Evolutionary conservation across 2,888 invertebrate genomes (phyloP).

Genomic region (Cylloceria caligata): DNA sequence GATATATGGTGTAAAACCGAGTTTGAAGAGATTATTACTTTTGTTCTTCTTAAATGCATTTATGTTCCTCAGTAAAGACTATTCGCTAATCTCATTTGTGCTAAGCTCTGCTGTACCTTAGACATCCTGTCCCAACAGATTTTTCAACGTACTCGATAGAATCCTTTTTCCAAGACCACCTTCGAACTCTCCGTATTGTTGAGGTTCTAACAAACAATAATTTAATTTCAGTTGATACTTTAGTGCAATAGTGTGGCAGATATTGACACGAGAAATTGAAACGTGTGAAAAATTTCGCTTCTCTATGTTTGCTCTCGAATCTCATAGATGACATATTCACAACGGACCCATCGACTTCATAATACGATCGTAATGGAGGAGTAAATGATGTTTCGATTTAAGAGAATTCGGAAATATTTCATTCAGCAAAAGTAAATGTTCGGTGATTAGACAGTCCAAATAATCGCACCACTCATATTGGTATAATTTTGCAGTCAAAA

Average conservation of each 20-base stretch:
- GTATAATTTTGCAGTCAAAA: slow-evolving; percentile 14
- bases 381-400: slow-evolving; percentile 28
- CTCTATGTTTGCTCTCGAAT: slow-evolving; percentile 62
- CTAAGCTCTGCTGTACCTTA: too few species aligned
- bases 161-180: slow-evolving; percentile 21
- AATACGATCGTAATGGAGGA: slow-evolving; percentile 64
- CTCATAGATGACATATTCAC: slow-evolving; percentile 58
- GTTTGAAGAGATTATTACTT: too few species aligned
- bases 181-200: slow-evolving; percentile 6
- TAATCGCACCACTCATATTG: slow-evolving; percentile 21
- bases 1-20: too few species aligned
- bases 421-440: slow-evolving; percentile 18
- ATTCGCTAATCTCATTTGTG: background rate
- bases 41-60: too few species aligned
- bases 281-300: slow-evolving; percentile 53
- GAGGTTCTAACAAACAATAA: slow-evolving; percentile 45
- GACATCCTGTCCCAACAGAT: too few species aligned
- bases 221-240: slow-evolving; percentile 56
- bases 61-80: too few species aligned
- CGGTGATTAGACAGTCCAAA: slow-evolving; percentile 16
- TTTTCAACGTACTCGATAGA: slow-evolving; percentile 34
- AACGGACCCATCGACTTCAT: slow-evolving; percentile 59
- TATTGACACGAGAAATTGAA: slow-evolving; percentile 54
- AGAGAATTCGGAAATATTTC: slow-evolving; percentile 26
- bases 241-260: slow-evolving; percentile 57